phyloP scores from a whole-genome alignment of 2,113 vertebrate genomes.

The Brachirus orientalis region DNA sequence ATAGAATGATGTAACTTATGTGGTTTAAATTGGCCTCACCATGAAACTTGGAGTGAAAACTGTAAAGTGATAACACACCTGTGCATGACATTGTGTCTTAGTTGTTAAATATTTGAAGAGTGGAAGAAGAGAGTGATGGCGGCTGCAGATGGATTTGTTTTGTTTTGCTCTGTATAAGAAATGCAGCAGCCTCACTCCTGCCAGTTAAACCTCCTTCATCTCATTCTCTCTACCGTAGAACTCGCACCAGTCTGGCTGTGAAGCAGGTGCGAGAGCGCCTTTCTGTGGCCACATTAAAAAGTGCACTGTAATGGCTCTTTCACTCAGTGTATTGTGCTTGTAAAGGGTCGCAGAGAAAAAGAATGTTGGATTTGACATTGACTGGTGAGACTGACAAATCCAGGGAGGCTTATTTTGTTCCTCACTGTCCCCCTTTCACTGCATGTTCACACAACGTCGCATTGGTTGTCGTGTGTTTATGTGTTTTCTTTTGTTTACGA shows the following conservation, averaged over 20 bases:
- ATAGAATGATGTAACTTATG: no score
- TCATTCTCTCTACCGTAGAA: constrained; percentile 2
- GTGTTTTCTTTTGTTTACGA: neutral
- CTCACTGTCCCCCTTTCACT: neutral
- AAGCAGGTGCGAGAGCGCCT: constrained; percentile 40
- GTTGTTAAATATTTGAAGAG: no score
- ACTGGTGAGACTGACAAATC: neutral
- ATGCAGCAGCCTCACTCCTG: constrained; percentile 7
- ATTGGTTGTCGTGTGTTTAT: no score
- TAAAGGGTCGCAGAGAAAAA: neutral
- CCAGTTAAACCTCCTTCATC: constrained; percentile 20
- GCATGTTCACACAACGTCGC: no score
- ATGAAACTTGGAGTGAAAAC: no score
- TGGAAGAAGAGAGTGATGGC: no score
- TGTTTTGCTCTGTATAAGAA: neutral
- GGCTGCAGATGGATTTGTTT: no score
- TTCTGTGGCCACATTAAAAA: constrained; percentile 27
- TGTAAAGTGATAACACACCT: no score
- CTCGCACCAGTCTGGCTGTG: neutral
- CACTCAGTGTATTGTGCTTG: neutral
- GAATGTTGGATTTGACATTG: neutral
- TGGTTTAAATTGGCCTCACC: no score
- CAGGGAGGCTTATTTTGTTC: neutral
- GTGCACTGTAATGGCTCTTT: neutral
- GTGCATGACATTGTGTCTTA: no score